Percentiles rank a stretch among this genome's conserved stretches.
phyloP scores from a whole-genome alignment of 2,113 vertebrate genomes.

The Chaetodon trifascialis region DNA sequence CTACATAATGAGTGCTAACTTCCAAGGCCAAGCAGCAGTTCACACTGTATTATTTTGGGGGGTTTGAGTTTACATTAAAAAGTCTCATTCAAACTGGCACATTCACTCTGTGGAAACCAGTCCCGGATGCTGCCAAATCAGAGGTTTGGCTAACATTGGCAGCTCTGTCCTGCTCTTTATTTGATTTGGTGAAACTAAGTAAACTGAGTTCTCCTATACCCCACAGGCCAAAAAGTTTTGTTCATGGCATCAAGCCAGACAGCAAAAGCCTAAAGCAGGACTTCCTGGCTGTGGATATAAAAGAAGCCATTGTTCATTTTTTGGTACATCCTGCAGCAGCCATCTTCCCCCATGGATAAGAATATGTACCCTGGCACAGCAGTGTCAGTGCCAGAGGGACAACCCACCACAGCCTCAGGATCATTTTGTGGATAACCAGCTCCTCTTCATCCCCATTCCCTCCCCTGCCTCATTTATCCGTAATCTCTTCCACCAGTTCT shows the following conservation, averaged over 20 bases:
- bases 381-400: neutral
- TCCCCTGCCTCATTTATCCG: neutral
- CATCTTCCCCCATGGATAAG: neutral
- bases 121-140: neutral
- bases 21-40: neutral
- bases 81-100: neutral
- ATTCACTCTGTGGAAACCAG: neutral
- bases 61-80: neutral
- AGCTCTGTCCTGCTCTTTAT: too few relatives aligned
- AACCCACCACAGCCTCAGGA: neutral
- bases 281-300: neutral
- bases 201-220: neutral
- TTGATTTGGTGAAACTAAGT: neutral
- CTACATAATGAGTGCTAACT: neutral
- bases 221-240: neutral
- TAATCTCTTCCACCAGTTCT: neutral
- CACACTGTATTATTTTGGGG: neutral
- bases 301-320: neutral
- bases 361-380: neutral
- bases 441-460: neutral
- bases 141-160: neutral
- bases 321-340: neutral
- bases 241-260: neutral
- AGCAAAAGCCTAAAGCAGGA: neutral
- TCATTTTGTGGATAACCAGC: neutral